Conservation (phyloP, 2,797 vertebrate genomes). For the Protosalanx chinensis region DNA sequence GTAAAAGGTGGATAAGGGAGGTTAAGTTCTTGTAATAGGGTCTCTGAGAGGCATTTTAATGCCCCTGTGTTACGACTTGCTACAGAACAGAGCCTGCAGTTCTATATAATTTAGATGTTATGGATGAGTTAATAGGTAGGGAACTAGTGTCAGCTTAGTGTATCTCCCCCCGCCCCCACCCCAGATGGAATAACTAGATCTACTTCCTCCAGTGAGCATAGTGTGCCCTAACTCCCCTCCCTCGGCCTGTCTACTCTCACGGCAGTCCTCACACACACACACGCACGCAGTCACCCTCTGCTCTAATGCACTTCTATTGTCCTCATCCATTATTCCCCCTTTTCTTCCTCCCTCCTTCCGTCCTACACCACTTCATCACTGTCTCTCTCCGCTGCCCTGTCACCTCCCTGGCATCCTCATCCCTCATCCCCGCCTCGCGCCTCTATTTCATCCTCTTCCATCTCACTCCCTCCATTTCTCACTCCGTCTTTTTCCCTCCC, state of each 20-base stretch:
- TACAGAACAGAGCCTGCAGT: constrained; percentile 19
- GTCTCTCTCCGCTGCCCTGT: constrained; percentile 62
- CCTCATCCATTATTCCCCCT: constrained; percentile 76
- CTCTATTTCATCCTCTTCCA: constrained; percentile 26
- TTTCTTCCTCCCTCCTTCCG: constrained; percentile 47
- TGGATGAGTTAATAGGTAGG: constrained; percentile 25
- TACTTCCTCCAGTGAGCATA: constrained; percentile 14
- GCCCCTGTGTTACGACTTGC: constrained; percentile 9
- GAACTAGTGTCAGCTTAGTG: constrained; percentile 27
- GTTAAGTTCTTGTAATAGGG: neutral
- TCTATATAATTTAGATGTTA: constrained; percentile 24
- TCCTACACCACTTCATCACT: constrained; percentile 69
- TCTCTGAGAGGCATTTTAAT: neutral
- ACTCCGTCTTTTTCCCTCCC: constrained; percentile 54
- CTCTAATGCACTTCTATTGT: constrained; percentile 79
- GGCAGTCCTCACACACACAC: constrained; percentile 16
- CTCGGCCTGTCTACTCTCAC: constrained; percentile 5
- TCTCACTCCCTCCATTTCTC: constrained; percentile 44
- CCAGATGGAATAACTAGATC: constrained; percentile 39
- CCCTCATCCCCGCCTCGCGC: constrained; percentile 55
- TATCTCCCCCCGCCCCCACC: constrained; percentile 30
- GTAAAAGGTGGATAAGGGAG: neutral
- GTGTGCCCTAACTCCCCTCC: neutral
- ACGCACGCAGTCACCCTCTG: constrained; percentile 44
- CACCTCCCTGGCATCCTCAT: constrained; percentile 62